phyloP scores from a whole-genome alignment of 1,140 invertebrate genomes.

The Daktulosphaira vitifoliae region DNA sequence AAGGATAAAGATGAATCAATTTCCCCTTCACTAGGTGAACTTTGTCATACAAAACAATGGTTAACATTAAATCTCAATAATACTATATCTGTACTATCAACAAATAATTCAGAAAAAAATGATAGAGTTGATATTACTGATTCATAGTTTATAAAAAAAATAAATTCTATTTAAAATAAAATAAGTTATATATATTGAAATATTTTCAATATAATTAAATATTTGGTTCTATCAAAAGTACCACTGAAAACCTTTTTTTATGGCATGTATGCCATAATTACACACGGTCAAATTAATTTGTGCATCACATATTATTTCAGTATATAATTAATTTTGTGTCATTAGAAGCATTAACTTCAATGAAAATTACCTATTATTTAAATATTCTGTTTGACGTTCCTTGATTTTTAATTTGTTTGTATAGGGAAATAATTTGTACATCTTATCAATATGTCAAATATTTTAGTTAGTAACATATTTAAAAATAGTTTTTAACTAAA shows the following conservation, averaged over 20 bases:
- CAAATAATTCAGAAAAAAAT: background rate
- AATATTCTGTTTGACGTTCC: constrained; percentile 30
- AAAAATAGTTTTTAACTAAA: constrained; percentile 7
- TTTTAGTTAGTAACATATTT: constrained; percentile 26
- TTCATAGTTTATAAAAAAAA: background rate
- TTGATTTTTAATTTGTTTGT: constrained; percentile 10
- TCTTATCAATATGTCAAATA: constrained; percentile 7
- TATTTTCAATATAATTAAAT: background rate
- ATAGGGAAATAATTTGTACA: background rate
- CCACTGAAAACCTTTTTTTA: background rate
- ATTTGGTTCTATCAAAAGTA: background rate
- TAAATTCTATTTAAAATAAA: background rate
- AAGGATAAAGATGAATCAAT: background rate
- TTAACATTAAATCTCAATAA: constrained; percentile 57
- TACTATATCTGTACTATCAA: constrained; percentile 44
- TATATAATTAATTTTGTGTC: background rate
- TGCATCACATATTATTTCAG: background rate
- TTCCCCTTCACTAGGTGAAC: constrained; percentile 51
- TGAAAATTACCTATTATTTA: constrained; percentile 8
- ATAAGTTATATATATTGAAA: constrained; percentile 4
- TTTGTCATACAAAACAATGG: constrained; percentile 60
- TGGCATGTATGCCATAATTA: background rate
- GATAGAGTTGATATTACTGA: background rate
- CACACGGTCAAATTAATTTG: no score
- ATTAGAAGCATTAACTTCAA: background rate